phyloP scores from a whole-genome alignment of 2,888 invertebrate species.

The Andrena haemorrhoa region DNA sequence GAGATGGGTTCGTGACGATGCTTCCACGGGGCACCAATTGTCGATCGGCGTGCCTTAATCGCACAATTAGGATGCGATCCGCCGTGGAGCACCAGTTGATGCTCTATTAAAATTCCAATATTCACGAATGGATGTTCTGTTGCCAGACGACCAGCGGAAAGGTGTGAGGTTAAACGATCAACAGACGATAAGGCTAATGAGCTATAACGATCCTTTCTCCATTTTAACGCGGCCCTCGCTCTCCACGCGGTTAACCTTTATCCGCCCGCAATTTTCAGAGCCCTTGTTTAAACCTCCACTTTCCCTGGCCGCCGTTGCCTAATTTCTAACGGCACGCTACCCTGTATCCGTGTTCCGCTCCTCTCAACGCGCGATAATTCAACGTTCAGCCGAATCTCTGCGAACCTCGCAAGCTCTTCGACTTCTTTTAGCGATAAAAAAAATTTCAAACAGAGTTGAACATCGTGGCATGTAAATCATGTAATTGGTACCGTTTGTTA shows the following conservation, averaged over 20 bases:
- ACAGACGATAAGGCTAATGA: constrained; percentile 73
- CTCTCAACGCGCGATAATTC: neutral
- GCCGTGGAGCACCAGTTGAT: constrained; percentile 24
- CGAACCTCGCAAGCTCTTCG: neutral
- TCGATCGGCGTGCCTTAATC: constrained; percentile 43
- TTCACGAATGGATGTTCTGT: constrained; percentile 48
- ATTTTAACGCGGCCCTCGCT: constrained; percentile 54
- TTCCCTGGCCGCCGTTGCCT: constrained; percentile 57
- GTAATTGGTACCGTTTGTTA: no score
- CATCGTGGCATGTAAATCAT: no score
- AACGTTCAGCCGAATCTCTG: neutral
- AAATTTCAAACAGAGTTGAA: neutral
- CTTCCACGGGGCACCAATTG: constrained; percentile 18
- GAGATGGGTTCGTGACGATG: constrained; percentile 43
- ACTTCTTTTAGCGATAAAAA: neutral
- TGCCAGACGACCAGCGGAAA: constrained; percentile 47
- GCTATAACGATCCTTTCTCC: constrained; percentile 75
- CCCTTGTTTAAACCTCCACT: constrained; percentile 64
- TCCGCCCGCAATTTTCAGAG: constrained; percentile 68
- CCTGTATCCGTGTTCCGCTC: constrained; percentile 7
- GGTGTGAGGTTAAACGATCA: constrained; percentile 73
- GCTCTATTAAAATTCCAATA: constrained; percentile 72
- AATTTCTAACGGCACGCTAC: constrained; percentile 49
- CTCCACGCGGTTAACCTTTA: constrained; percentile 68
- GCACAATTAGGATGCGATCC: constrained; percentile 47